phyloP scores from a whole-genome alignment of 2,113 vertebrate species.

The Poecilia latipinna region DNA sequence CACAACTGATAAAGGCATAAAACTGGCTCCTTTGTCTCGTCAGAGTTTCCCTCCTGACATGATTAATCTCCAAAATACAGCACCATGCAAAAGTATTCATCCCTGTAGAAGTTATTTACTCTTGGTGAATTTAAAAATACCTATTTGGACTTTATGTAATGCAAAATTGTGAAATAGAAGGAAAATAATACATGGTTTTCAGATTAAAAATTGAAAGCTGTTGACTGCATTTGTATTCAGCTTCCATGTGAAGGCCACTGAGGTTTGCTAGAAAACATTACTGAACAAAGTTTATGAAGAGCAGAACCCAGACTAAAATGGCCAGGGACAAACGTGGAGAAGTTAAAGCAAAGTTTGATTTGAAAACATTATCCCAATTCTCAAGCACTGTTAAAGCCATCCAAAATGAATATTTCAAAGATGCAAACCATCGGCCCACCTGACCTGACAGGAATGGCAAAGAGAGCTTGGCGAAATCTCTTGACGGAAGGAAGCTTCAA shows the following conservation, averaged over 20 bases:
- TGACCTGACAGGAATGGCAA: too few species aligned
- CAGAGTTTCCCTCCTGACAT: background rate
- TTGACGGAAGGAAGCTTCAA: too few species aligned
- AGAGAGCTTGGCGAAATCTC: too few species aligned
- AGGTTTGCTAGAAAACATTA: background rate
- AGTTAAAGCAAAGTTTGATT: too few species aligned
- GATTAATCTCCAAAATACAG: background rate
- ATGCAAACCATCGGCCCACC: too few species aligned
- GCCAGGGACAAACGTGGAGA: too few species aligned
- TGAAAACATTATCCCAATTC: too few species aligned
- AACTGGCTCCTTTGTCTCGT: background rate
- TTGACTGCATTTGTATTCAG: background rate
- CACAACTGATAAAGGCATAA: conserved; percentile 10
- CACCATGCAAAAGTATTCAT: background rate
- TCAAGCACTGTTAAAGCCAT: too few species aligned
- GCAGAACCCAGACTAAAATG: too few species aligned
- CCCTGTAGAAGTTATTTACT: background rate
- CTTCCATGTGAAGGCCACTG: background rate
- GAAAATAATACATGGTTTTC: background rate
- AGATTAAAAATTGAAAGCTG: background rate
- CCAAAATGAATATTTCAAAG: too few species aligned
- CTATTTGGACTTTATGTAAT: background rate
- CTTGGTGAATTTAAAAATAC: background rate
- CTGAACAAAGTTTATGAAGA: too few species aligned
- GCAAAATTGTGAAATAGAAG: background rate